Evolutionary conservation across 2,797 vertebrate genomes (phyloP).

Genomic region (Australoheros facetus): DNA sequence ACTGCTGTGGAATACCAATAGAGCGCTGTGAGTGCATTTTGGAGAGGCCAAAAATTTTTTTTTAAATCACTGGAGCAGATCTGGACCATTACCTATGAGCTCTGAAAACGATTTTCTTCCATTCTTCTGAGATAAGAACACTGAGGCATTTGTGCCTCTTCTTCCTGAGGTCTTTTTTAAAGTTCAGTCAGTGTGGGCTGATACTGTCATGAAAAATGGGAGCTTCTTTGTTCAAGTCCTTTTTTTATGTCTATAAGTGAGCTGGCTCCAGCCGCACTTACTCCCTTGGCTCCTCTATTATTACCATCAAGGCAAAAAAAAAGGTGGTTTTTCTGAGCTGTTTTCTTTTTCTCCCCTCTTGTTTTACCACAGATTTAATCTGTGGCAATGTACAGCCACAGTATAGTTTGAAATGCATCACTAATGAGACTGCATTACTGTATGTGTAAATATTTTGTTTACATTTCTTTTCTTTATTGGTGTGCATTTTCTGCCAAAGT

Average conservation of each 20-base stretch:
- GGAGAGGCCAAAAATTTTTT: conserved; percentile 20
- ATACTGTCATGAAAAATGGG: conserved; percentile 64
- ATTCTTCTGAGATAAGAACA: conserved; percentile 47
- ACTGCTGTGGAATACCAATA: conserved; percentile 68
- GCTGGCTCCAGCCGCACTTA: conserved; percentile 45
- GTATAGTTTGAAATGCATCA: conserved; percentile 13
- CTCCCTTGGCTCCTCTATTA: conserved; percentile 48
- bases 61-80: conserved; percentile 61
- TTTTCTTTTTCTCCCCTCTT: conserved; percentile 10
- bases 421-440: conserved; percentile 32
- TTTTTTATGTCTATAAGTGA: conserved; percentile 53
- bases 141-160: conserved; percentile 27
- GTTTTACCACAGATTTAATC: conserved; percentile 38
- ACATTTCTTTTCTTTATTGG: conserved; percentile 29
- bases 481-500: conserved; percentile 66
- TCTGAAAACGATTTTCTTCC: conserved; percentile 52
- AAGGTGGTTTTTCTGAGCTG: conserved; percentile 41
- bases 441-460: conserved; percentile 68
- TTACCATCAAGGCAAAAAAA: conserved; percentile 37
- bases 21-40: conserved; percentile 51
- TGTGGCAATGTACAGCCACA: conserved; percentile 13
- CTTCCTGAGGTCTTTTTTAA: conserved; percentile 39
- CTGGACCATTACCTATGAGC: conserved; percentile 49
- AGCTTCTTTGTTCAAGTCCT: conserved; percentile 59
- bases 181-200: conserved; percentile 56